Evolutionary conservation across 2,888 invertebrate genomes (phyloP).

Genomic region (Leuctra nigra): DNA sequence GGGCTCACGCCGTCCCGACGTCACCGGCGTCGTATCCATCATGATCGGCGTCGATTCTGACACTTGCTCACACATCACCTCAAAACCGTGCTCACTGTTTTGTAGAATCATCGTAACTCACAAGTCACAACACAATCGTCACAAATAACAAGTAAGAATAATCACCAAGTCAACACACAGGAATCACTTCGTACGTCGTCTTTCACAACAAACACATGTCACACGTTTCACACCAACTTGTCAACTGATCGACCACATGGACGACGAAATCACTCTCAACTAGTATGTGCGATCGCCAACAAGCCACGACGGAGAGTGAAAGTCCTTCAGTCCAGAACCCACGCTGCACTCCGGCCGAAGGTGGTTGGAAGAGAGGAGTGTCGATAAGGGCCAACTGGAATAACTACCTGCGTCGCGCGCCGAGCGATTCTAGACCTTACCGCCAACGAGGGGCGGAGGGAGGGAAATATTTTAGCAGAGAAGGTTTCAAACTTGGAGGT

Average conservation of each 20-base stretch:
- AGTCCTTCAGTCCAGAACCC: slow-evolving; percentile 22
- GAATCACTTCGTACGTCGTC: background rate
- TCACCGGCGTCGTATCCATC: slow-evolving; percentile 31
- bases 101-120: slow-evolving; percentile 23
- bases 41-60: slow-evolving; percentile 29
- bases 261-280: background rate
- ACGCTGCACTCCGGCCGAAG: slow-evolving; percentile 35
- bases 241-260: slow-evolving; percentile 13
- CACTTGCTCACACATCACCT: slow-evolving; percentile 19
- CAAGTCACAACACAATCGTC: background rate
- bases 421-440: slow-evolving; percentile 37
- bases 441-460: slow-evolving; percentile 36
- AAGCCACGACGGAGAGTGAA: slow-evolving; percentile 36
- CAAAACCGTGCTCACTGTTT: slow-evolving; percentile 16
- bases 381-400: slow-evolving; percentile 42
- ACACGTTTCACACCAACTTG: slow-evolving; percentile 2
- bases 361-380: slow-evolving; percentile 49
- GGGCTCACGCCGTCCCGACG: slow-evolving; percentile 48
- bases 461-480: slow-evolving; percentile 46
- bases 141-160: background rate
- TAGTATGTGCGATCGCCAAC: slow-evolving; percentile 35
- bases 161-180: background rate
- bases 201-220: slow-evolving; percentile 9
- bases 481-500: slow-evolving; percentile 73
- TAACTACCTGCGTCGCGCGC: slow-evolving; percentile 29